These are phyloP conservation scores for Drosophila busckii DNA, from an alignment of 1,140 invertebrate species.

Conservation along the genomic window DNA sequence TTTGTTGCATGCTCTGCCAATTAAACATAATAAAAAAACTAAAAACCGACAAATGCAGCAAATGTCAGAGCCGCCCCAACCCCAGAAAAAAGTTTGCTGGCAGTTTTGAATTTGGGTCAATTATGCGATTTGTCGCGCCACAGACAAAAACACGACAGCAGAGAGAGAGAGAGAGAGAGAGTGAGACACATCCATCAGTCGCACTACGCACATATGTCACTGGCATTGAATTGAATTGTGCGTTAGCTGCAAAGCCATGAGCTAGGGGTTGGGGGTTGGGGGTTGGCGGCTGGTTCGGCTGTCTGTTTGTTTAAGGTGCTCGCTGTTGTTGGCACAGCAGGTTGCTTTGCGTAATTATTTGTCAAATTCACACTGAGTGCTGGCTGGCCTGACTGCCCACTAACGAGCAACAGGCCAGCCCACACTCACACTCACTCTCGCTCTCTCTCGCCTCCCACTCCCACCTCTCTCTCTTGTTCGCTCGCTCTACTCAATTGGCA, in stretches of 20 bases:
- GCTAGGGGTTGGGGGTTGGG: background rate
- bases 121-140: conserved; percentile 74
- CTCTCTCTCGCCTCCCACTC: background rate
- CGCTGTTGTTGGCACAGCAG: conserved; percentile 50
- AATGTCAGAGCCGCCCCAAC: no score
- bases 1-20: no score
- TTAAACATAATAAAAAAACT: no score
- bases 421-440: conserved; percentile 3
- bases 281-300: background rate
- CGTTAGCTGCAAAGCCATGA: conserved; percentile 1
- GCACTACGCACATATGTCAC: conserved; percentile 34
- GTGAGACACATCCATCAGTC: conserved; percentile 52
- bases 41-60: no score
- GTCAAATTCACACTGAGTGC: conserved; percentile 61
- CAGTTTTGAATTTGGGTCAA: conserved; percentile 68
- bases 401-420: conserved; percentile 57
- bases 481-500: conserved; percentile 30
- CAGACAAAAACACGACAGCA: conserved; percentile 26
- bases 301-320: background rate
- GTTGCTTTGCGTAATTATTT: conserved; percentile 69
- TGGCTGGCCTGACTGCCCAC: conserved; percentile 12
- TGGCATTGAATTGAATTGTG: conserved; percentile 53
- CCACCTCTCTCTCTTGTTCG: background rate
- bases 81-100: no score
- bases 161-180: background rate